Percentiles rank a stretch among this genome's conserved stretches.
phyloP scores from a whole-genome alignment of 2,888 invertebrate genomes.

The Drosophila algonquin region DNA sequence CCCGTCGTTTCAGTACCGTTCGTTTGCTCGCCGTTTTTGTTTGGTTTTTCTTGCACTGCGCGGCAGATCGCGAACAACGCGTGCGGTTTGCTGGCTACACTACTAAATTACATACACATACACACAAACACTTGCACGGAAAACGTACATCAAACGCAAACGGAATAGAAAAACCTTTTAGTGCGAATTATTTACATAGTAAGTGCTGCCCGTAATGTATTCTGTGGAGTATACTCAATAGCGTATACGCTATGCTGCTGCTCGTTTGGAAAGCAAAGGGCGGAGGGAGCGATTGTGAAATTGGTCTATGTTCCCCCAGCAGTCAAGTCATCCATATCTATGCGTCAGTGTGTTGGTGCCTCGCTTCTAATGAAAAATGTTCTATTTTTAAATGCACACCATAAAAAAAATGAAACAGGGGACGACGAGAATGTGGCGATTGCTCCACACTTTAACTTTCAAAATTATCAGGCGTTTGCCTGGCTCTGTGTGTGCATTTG shows the following conservation, averaged over 20 bases:
- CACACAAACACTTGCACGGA: conserved; percentile 8
- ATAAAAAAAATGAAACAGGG: conserved; percentile 50
- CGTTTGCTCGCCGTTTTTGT: conserved; percentile 82
- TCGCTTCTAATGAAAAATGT: conserved; percentile 64
- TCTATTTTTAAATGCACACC: conserved; percentile 71
- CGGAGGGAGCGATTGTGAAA: conserved; percentile 59
- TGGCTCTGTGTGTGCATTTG: conserved; percentile 22
- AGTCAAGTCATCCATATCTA: conserved; percentile 32
- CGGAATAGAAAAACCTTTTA: conserved; percentile 57
- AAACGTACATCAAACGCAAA: conserved; percentile 32
- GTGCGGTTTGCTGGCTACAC: conserved; percentile 71
- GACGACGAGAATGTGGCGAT: conserved; percentile 46
- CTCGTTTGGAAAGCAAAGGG: conserved; percentile 23
- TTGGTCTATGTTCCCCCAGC: conserved; percentile 57
- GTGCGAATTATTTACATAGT: conserved; percentile 58
- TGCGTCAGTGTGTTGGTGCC: conserved; percentile 31
- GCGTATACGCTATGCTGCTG: conserved; percentile 24
- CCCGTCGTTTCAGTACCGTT: conserved; percentile 80
- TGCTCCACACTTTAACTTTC: conserved; percentile 74
- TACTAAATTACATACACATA: conserved; percentile 41
- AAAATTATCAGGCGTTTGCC: conserved; percentile 59
- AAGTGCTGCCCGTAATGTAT: conserved; percentile 57
- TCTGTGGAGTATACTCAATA: conserved; percentile 27
- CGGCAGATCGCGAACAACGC: conserved; percentile 72
- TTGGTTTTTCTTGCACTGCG: conserved; percentile 78